Evolutionary conservation across 2,888 invertebrate genomes (phyloP).

Genomic region (Callosobruchus maculatus): DNA sequence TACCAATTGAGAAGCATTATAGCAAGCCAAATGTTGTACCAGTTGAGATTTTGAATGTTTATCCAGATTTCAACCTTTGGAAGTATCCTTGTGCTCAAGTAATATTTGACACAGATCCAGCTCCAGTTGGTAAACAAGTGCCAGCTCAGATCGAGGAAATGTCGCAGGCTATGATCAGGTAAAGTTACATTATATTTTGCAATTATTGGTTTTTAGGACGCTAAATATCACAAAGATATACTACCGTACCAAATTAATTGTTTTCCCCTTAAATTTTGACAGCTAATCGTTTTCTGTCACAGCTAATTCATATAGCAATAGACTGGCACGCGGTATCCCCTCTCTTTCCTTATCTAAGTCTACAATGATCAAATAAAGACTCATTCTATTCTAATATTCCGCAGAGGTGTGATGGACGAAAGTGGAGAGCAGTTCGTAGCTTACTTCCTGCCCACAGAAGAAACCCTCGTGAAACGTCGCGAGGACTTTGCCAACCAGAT

Average conservation of each 20-base stretch:
- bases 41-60: constrained; percentile 82
- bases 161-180: constrained; percentile 99
- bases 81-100: constrained; percentile 97
- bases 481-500: constrained; percentile 72
- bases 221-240: too few relatives aligned
- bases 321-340: too few relatives aligned
- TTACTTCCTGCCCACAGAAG: constrained; percentile 94
- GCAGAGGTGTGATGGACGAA: constrained; percentile 97
- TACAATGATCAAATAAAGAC: not conserved
- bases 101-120: constrained; percentile 97
- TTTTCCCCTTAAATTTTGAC: too few relatives aligned
- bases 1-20: constrained; percentile 85
- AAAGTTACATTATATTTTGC: constrained; percentile 20
- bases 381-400: constrained; percentile 29
- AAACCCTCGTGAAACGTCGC: constrained; percentile 84
- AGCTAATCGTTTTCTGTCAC: too few relatives aligned
- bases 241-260: too few relatives aligned
- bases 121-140: constrained; percentile 81
- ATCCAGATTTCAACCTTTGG: constrained; percentile 96
- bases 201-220: too few relatives aligned
- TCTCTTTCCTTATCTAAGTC: too few relatives aligned
- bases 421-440: constrained; percentile 99
- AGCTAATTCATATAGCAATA: too few relatives aligned
- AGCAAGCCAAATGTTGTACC: constrained; percentile 94
- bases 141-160: constrained; percentile 93